Percentiles rank a stretch among this genome's conserved stretches.
Conservation (phyloP, 2,797 vertebrate genomes). For the Clangula hyemalis region DNA sequence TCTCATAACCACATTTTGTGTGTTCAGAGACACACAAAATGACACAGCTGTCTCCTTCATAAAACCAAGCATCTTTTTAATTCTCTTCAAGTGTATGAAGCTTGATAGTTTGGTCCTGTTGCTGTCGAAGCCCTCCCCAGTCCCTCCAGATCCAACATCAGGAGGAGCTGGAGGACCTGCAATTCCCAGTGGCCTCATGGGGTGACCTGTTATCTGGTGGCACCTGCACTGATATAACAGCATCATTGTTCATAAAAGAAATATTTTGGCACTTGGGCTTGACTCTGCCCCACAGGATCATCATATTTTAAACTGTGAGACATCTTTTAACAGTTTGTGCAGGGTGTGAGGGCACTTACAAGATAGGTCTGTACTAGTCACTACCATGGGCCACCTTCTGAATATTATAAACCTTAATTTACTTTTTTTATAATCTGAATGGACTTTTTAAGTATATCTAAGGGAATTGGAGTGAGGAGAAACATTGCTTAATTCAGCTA, state of each 20-base stretch:
- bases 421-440: conserved; percentile 70
- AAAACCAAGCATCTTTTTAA: not conserved
- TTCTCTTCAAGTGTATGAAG: not conserved
- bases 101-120: not conserved
- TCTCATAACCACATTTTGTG: not conserved
- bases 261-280: not conserved
- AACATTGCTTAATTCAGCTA: conserved; percentile 75
- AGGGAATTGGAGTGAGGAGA: conserved; percentile 66
- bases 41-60: too few species aligned
- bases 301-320: conserved; percentile 55
- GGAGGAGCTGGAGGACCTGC: conserved; percentile 2
- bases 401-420: conserved; percentile 71
- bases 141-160: not conserved
- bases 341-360: conserved; percentile 48
- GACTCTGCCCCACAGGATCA: conserved; percentile 53
- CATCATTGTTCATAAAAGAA: conserved; percentile 22
- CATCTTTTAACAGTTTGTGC: conserved; percentile 63
- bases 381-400: conserved; percentile 61
- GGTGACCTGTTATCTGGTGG: not conserved
- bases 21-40: too few species aligned
- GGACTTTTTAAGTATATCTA: conserved; percentile 70
- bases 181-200: not conserved
- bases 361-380: conserved; percentile 66
- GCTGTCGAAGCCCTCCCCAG: not conserved
- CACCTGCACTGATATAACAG: not conserved